Evolutionary conservation across 1,140 invertebrate genomes (phyloP).

Genomic region (Ruditapes philippinarum): DNA sequence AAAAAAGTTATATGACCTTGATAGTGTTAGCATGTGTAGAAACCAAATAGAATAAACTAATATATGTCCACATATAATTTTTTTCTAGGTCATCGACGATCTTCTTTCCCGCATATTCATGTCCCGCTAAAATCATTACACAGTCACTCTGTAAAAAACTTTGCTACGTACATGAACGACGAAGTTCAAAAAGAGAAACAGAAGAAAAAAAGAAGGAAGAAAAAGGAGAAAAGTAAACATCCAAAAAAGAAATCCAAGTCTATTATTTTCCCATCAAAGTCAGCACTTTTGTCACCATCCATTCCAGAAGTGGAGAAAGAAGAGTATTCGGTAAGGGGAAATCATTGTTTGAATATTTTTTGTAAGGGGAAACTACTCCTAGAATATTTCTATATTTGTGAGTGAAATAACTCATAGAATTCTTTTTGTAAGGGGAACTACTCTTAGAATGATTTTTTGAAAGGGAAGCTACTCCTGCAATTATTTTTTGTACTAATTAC

Average conservation of each 20-base stretch:
- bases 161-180: constrained; percentile 8
- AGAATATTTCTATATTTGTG: too few relatives aligned
- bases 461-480: too few relatives aligned
- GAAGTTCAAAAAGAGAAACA: constrained; percentile 84
- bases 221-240: constrained; percentile 88
- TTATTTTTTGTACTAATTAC: too few relatives aligned
- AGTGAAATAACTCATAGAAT: too few relatives aligned
- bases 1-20: too few relatives aligned
- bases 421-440: too few relatives aligned
- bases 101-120: constrained; percentile 82
- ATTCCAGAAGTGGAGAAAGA: constrained; percentile 80
- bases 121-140: constrained; percentile 80
- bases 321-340: constrained; percentile 71
- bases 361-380: too few relatives aligned
- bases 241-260: constrained; percentile 76
- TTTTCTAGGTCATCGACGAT: constrained; percentile 76
- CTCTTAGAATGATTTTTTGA: too few relatives aligned
- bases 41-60: too few relatives aligned
- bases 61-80: too few relatives aligned
- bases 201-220: constrained; percentile 76
- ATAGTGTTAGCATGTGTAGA: too few relatives aligned
- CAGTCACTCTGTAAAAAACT: constrained; percentile 76
- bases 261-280: constrained; percentile 80
- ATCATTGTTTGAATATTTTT: too few relatives aligned
- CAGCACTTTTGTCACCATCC: constrained; percentile 78